A percentile compares a stretch with the other conserved stretches of the same genome.
Evolutionary conservation across 2,113 vertebrate genomes (phyloP).

Genomic region (Piliocolobus tephrosceles): DNA sequence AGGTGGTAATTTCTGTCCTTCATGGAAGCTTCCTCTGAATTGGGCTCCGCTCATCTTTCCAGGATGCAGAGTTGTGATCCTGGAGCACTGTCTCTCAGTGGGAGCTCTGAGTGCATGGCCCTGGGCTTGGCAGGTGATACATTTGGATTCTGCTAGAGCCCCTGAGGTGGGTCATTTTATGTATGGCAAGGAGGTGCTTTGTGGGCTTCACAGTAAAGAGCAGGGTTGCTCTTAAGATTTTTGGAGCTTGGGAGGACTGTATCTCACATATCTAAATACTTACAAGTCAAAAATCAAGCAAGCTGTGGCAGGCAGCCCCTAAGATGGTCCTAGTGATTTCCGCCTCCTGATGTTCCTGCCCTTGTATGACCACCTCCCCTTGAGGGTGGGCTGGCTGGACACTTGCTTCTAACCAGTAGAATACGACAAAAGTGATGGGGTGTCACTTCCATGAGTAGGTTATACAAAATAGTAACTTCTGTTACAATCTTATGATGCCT

Average conservation of each 20-base stretch:
- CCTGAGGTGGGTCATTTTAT: not conserved
- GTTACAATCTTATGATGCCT: not conserved
- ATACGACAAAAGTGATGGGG: not conserved
- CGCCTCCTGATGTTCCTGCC: not conserved
- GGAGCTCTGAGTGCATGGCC: accelerated
- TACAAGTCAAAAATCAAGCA: not conserved
- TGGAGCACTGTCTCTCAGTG: not conserved
- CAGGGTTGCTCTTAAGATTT: not conserved
- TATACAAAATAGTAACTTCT: not conserved
- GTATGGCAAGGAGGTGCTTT: not conserved
- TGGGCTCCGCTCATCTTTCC: constrained; percentile 26
- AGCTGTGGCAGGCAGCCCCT: not conserved
- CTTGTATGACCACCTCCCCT: not conserved
- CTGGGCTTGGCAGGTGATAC: not conserved
- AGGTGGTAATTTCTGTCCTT: constrained; percentile 79
- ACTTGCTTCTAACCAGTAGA: not conserved
- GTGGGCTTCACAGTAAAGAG: not conserved
- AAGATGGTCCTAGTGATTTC: not conserved
- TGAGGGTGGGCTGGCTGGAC: not conserved
- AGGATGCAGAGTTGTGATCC: not conserved
- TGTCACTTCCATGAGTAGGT: not conserved
- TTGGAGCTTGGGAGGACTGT: not conserved
- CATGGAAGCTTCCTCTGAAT: not conserved
- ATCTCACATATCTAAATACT: too few species aligned
- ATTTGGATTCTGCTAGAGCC: not conserved